Evolutionary conservation across 1,140 invertebrate genomes (phyloP).

Genomic region (Lepidostoma basale): DNA sequence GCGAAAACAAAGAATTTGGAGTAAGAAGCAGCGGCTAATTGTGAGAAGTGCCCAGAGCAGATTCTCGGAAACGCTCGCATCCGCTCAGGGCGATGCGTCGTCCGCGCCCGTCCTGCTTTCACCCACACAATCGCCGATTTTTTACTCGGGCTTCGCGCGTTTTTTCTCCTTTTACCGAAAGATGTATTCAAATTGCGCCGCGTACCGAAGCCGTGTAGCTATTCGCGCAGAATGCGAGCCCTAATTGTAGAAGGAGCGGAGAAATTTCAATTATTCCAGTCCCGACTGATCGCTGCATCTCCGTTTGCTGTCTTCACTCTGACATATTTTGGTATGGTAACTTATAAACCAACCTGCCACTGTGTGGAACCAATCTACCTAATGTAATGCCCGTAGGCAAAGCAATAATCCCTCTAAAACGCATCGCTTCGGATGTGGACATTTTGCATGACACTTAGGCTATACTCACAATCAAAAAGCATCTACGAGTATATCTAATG

Average conservation of each 20-base stretch:
- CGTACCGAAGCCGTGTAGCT: slow-evolving; percentile 37
- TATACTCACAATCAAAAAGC: too few relatives aligned
- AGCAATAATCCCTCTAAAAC: too few relatives aligned
- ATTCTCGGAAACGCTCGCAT: slow-evolving; percentile 14
- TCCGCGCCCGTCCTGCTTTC: slow-evolving; percentile 22
- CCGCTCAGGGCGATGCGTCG: slow-evolving; percentile 4
- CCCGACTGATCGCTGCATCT: too few relatives aligned
- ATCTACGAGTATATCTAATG: too few relatives aligned
- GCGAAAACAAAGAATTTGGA: slow-evolving; percentile 23
- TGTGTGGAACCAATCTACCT: too few relatives aligned
- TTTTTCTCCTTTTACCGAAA: slow-evolving; percentile 22
- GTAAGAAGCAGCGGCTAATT: slow-evolving; percentile 22
- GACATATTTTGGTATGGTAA: too few relatives aligned
- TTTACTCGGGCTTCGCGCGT: slow-evolving; percentile 7
- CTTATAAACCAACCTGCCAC: too few relatives aligned
- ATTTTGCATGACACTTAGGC: too few relatives aligned
- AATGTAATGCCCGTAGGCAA: too few relatives aligned
- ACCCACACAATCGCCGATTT: slow-evolving; percentile 4
- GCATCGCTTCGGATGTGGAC: too few relatives aligned
- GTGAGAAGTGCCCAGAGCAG: slow-evolving; percentile 14
- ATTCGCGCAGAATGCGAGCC: slow-evolving; percentile 35
- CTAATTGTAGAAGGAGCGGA: slow-evolving; percentile 2
- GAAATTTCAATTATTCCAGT: slow-evolving; percentile 14
- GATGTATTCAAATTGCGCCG: slow-evolving; percentile 42
- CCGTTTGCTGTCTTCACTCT: too few relatives aligned